These are phyloP conservation scores for Tortrix viridana DNA, from an alignment of 2,888 invertebrate genomes.

Conservation along the genomic window DNA sequence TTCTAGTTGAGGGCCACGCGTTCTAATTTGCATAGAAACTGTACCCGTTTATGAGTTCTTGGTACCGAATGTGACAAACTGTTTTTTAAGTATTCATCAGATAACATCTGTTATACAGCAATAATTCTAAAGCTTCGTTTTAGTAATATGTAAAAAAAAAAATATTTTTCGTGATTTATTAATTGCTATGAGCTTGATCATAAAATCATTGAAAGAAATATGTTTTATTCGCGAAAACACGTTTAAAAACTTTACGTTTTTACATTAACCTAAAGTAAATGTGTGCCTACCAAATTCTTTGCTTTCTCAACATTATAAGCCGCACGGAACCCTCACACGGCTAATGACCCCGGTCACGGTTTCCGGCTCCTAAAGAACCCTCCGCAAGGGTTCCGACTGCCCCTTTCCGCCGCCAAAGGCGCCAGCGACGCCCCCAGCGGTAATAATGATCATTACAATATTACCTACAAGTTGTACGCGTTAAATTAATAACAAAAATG, in stretches of 20 bases:
- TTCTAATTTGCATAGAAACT: too few relatives aligned
- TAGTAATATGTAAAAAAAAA: too few relatives aligned
- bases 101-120: too few relatives aligned
- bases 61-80: too few relatives aligned
- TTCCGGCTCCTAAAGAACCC: slow-evolving; percentile 35
- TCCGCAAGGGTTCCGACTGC: slow-evolving; percentile 28
- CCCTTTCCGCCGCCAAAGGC: slow-evolving; percentile 33
- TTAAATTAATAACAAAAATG: slow-evolving; percentile 4
- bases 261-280: not conserved
- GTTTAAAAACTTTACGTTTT: too few relatives aligned
- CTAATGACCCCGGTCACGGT: slow-evolving; percentile 29
- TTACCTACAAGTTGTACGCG: slow-evolving; percentile 29
- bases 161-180: too few relatives aligned
- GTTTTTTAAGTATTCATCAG: too few relatives aligned
- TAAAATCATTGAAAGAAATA: too few relatives aligned
- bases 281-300: not conserved
- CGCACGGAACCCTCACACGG: slow-evolving; percentile 9
- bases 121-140: too few relatives aligned
- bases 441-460: slow-evolving; percentile 31
- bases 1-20: not conserved
- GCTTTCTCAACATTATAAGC: not conserved
- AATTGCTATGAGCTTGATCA: too few relatives aligned
- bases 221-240: too few relatives aligned
- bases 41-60: too few relatives aligned
- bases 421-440: slow-evolving; percentile 28